phyloP scores from a whole-genome alignment of 2,797 vertebrate genomes.

The Labeo calbasu region DNA sequence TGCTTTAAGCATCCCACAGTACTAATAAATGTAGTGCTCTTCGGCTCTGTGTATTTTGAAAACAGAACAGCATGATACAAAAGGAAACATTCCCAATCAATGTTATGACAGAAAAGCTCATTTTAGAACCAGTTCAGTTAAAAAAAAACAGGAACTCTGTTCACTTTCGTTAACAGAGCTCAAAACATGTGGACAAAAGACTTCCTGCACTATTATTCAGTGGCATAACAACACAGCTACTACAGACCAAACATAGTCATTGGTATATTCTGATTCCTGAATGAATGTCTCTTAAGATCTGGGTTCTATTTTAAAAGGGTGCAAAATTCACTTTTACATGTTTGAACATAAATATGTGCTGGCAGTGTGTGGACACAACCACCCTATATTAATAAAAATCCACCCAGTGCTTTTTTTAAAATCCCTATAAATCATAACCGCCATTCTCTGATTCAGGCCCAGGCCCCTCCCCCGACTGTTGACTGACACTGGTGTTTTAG shows the following conservation, averaged over 20 bases:
- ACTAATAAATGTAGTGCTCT: constrained; percentile 3
- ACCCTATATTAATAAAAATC: no score
- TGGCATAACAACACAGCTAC: background rate
- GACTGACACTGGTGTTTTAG: no score
- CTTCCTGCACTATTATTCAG: no score
- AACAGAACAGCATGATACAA: background rate
- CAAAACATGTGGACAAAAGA: no score
- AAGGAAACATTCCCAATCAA: background rate
- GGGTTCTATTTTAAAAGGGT: background rate
- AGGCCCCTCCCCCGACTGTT: no score
- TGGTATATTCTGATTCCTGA: background rate
- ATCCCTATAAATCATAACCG: no score
- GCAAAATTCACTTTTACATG: no score
- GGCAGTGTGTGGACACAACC: no score
- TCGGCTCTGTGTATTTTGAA: background rate
- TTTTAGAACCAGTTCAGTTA: background rate
- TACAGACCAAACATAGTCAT: background rate
- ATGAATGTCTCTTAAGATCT: background rate
- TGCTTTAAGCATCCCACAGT: constrained; percentile 10
- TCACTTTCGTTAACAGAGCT: background rate
- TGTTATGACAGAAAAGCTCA: background rate
- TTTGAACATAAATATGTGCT: no score
- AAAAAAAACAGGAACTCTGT: background rate
- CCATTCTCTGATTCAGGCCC: no score
- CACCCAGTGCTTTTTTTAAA: no score